Percentiles rank a stretch among this genome's conserved stretches.
Evolutionary conservation across 2,797 vertebrate genomes (phyloP).

Genomic region (Tarsius wallacei): DNA sequence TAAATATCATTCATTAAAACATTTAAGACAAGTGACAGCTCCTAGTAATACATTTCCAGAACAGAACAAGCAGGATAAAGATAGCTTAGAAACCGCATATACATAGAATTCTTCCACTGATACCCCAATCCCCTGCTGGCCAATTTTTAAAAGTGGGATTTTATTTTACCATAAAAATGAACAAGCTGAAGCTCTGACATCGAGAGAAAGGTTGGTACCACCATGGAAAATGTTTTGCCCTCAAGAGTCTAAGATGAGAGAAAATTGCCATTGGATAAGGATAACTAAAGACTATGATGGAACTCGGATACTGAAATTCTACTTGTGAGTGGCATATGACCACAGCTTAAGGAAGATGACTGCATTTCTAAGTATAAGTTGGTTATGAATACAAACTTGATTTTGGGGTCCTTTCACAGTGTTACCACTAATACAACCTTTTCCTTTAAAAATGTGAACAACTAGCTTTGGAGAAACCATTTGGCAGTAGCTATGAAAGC

Average conservation of each 20-base stretch:
- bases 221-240: constrained; percentile 34
- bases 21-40: constrained; percentile 82
- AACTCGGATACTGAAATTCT: not conserved
- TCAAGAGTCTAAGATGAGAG: constrained; percentile 50
- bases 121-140: constrained; percentile 72
- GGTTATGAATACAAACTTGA: not conserved
- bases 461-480: not conserved
- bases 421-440: not conserved
- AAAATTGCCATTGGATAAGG: not conserved
- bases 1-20: constrained; percentile 86
- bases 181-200: constrained; percentile 60
- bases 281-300: not conserved
- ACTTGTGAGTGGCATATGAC: not conserved
- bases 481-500: not conserved
- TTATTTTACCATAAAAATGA: constrained; percentile 76
- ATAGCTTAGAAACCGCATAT: constrained; percentile 75
- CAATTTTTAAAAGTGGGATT: constrained; percentile 71
- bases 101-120: constrained; percentile 69
- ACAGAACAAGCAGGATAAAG: constrained; percentile 74
- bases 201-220: constrained; percentile 56
- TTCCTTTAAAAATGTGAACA: constrained; percentile 38
- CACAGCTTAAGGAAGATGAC: not conserved
- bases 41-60: constrained; percentile 77
- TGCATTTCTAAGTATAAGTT: not conserved
- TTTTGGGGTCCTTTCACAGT: not conserved